Base-by-base conservation (phyloP, 1,140 invertebrate genomes). In the Lerema accius region DNA sequence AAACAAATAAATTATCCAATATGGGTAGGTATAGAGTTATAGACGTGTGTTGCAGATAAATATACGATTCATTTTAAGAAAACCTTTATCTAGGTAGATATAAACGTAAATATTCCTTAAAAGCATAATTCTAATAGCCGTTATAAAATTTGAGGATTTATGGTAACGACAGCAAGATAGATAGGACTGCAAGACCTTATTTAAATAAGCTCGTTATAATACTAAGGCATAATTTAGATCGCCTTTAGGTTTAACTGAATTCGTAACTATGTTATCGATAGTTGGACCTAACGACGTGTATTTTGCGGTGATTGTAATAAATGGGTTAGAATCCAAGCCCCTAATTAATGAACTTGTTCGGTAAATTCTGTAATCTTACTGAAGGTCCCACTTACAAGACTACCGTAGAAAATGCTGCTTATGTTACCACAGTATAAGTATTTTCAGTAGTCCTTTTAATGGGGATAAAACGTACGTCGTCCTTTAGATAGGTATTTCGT, bases 321-420 rank as follows among this genome's bases (percentile, higher is more conserved):
- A 55, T 55, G 51, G 13, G 13, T 50, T 50, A 13, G 19, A 55
- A 43, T 55, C 37, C 37, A 42, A 55, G 17, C 11, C 26, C 6
- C 51, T 55, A 42, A 42, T 55, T 55, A 55, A 55, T 55, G 51
- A 42, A 55, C 51, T 42, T 55, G 39, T 55, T 55, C 11, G 13
- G 37, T 23, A 23, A 23, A 23, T 23, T 23, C 19, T 23, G 19
- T 43, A 40, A 53, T 53, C 37, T 16, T 42, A 39, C 37, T 42
- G 51, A 43, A 55, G 51, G 19, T 13, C 13, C 28, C 10, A 49
- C 19, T 9, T 15, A 16, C 9, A 7, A 10, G 13, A 40, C 42
- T 26, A 55, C 37, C 28, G 28, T 32, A 32, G 4, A 32, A 32
- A 32, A 32, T 32, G 28, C 7, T 32, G 7, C n/a, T 32, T 1